A percentile compares a stretch with the other conserved stretches of the same genome.
Evolutionary conservation across 1,140 invertebrate species (phyloP).

Genomic region (Meloidogyne chitwoodi): DNA sequence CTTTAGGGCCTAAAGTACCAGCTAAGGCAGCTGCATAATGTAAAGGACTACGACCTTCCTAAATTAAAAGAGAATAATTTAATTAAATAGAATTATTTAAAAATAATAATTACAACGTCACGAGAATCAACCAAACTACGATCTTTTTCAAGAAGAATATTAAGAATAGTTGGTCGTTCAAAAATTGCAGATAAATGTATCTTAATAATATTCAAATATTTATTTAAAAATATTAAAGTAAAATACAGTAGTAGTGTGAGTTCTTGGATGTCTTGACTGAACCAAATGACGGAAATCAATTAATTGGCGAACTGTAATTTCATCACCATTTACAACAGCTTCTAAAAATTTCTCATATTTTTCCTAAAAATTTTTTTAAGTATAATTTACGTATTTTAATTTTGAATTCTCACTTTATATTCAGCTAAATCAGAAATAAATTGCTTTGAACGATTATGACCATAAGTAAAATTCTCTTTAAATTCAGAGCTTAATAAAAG

Average conservation of each 20-base stretch:
- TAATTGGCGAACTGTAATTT: background rate
- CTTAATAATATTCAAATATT: slow-evolving; percentile 32
- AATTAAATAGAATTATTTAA: slow-evolving; percentile 1
- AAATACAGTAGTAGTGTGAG: slow-evolving; percentile 43
- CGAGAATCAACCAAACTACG: slow-evolving; percentile 34
- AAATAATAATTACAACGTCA: slow-evolving; percentile 34
- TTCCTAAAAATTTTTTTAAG: slow-evolving; percentile 7
- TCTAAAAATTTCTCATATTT: slow-evolving; percentile 10
- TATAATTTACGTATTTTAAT: background rate
- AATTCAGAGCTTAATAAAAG: slow-evolving; percentile 10
- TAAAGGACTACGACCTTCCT: slow-evolving; percentile 79
- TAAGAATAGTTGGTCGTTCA: slow-evolving; percentile 30
- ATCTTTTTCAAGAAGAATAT: slow-evolving; percentile 28
- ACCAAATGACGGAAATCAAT: slow-evolving; percentile 5
- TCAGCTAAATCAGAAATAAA: slow-evolving; percentile 8
- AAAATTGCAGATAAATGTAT: slow-evolving; percentile 47
- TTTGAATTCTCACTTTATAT: background rate
- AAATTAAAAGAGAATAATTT: background rate
- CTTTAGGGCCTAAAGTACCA: slow-evolving; percentile 13
- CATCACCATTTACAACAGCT: slow-evolving; percentile 16
- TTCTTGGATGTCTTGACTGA: slow-evolving; percentile 24
- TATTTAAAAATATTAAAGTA: slow-evolving; percentile 39
- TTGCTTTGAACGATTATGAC: slow-evolving; percentile 3
- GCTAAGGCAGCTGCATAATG: slow-evolving; percentile 77
- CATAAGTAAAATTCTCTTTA: slow-evolving; percentile 20